Evolutionary conservation across 2,888 invertebrate genomes (phyloP).

Genomic region (Erebia epiphron): DNA sequence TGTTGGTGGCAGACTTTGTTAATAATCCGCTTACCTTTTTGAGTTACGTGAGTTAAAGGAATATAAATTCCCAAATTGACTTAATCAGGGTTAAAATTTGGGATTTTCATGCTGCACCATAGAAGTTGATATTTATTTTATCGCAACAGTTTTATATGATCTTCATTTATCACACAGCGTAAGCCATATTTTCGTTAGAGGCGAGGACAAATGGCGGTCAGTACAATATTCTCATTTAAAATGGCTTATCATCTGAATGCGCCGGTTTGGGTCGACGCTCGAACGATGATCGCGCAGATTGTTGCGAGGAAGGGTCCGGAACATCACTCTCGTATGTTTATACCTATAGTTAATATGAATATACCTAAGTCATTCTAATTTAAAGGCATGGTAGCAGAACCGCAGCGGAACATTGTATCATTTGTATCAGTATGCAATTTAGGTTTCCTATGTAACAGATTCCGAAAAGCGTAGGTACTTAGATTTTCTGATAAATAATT

Average conservation of each 20-base stretch:
- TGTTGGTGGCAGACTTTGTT: no score
- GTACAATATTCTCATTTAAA: conserved; percentile 71
- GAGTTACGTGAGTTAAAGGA: no score
- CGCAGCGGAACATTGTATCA: background rate
- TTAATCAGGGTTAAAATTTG: no score
- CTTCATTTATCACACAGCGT: conserved; percentile 53
- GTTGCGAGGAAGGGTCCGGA: conserved; percentile 47
- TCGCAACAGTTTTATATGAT: conserved; percentile 44
- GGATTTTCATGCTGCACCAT: background rate
- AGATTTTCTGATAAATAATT: no score
- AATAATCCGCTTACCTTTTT: no score
- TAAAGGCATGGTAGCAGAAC: background rate
- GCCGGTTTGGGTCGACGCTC: conserved; percentile 65
- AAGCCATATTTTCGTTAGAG: conserved; percentile 49
- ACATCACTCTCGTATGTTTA: conserved; percentile 38
- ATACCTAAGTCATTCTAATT: background rate
- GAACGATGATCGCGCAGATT: conserved; percentile 61
- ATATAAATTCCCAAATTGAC: no score
- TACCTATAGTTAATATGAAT: background rate
- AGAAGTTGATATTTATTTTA: conserved; percentile 23
- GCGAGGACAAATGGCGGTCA: conserved; percentile 60
- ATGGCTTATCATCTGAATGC: conserved; percentile 59
- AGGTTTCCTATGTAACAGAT: no score
- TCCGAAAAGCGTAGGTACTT: no score
- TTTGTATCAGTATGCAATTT: background rate